Percentiles rank a stretch among this genome's conserved stretches.
These are phyloP conservation scores for Pissodes strobi DNA, from an alignment of 1,140 invertebrate species.

Conservation along the genomic window DNA sequence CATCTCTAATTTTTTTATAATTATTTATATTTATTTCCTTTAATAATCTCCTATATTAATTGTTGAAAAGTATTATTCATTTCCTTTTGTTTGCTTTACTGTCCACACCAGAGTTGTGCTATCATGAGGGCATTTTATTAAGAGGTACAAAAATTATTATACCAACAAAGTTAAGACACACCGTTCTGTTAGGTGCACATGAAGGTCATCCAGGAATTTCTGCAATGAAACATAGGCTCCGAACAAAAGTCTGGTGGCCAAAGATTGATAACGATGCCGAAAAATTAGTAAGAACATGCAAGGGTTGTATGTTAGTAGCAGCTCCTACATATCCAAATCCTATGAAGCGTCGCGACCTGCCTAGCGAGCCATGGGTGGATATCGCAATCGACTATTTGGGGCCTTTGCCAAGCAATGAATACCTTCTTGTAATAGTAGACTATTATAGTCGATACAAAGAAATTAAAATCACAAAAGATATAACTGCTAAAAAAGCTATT, in stretches of 20 bases:
- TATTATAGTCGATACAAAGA: conserved; percentile 34
- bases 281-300: conserved; percentile 48
- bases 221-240: conserved; percentile 60
- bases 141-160: too few species aligned
- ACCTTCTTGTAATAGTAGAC: conserved; percentile 42
- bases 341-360: conserved; percentile 46
- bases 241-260: too few species aligned
- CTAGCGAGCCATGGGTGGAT: conserved; percentile 50
- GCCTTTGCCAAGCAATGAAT: conserved; percentile 42
- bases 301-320: conserved; percentile 48
- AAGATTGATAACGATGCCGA: conserved; percentile 60
- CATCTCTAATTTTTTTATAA: too few species aligned
- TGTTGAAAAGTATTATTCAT: too few species aligned
- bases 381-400: conserved; percentile 51
- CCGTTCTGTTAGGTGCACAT: too few species aligned
- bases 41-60: too few species aligned
- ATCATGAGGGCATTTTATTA: too few species aligned
- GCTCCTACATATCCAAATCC: conserved; percentile 10
- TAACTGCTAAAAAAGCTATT: too few species aligned
- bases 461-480: conserved; percentile 12
- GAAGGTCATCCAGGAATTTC: conserved; percentile 59
- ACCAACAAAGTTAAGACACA: too few species aligned
- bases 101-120: too few species aligned
- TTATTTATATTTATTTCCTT: too few species aligned
- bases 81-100: too few species aligned